These are phyloP conservation scores for Monopis laevigella DNA, from an alignment of 2,888 invertebrate genomes.

Conservation along the genomic window DNA sequence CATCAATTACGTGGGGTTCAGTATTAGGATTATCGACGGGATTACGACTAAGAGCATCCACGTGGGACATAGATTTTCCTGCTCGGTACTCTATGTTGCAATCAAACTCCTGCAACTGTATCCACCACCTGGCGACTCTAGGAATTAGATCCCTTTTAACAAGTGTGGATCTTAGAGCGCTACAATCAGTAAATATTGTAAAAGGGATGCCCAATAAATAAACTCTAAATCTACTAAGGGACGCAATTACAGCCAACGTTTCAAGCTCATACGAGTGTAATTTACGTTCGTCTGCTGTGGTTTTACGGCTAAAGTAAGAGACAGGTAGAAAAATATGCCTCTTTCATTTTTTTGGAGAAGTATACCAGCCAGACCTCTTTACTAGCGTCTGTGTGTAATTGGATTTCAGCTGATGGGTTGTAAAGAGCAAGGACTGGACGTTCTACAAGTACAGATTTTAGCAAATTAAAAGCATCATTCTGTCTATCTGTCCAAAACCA, in stretches of 20 bases:
- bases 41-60: slow-evolving; percentile 28
- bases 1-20: not conserved
- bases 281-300: slow-evolving; percentile 25
- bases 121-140: slow-evolving; percentile 29
- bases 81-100: slow-evolving; percentile 25
- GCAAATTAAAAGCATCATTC: slow-evolving; percentile 17
- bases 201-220: slow-evolving; percentile 26
- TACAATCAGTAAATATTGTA: slow-evolving; percentile 29
- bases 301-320: slow-evolving; percentile 25
- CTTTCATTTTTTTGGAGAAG: slow-evolving; percentile 22
- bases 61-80: slow-evolving; percentile 25
- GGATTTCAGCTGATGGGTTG: slow-evolving; percentile 20
- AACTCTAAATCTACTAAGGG: slow-evolving; percentile 26
- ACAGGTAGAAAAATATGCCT: slow-evolving; percentile 20
- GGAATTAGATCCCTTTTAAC: slow-evolving; percentile 24
- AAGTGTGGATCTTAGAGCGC: slow-evolving; percentile 26
- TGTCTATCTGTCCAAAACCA: slow-evolving; percentile 22
- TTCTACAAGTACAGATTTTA: slow-evolving; percentile 20
- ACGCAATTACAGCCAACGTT: slow-evolving; percentile 28
- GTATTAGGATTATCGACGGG: slow-evolving; percentile 16
- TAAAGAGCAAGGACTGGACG: slow-evolving; percentile 23
- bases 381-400: slow-evolving; percentile 30
- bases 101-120: slow-evolving; percentile 26
- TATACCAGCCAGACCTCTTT: slow-evolving; percentile 26
- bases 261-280: slow-evolving; percentile 32